phyloP scores from a whole-genome alignment of 2,888 invertebrate species.

The Amiota mariae region DNA sequence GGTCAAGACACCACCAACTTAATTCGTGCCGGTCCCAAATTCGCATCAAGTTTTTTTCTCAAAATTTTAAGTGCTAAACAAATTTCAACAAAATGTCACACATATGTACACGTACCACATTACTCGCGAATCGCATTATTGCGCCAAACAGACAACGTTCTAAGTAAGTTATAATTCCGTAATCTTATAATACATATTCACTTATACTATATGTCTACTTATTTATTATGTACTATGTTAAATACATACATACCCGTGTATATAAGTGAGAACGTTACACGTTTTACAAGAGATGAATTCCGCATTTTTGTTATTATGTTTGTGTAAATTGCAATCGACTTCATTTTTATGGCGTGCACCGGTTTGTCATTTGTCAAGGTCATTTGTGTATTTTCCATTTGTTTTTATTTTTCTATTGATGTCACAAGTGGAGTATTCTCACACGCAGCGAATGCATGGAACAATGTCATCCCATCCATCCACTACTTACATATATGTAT shows the following conservation, averaged over 20 bases:
- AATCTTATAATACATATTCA: too few relatives aligned
- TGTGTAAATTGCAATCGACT: conserved; percentile 39
- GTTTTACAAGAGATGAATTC: not conserved
- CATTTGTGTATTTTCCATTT: conserved; percentile 44
- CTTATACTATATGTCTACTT: too few relatives aligned
- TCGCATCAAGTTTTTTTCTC: too few relatives aligned
- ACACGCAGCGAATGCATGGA: conserved; percentile 4
- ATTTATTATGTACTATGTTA: too few relatives aligned
- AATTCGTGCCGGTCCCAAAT: too few relatives aligned
- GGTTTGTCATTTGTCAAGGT: conserved; percentile 60
- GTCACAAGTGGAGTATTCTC: not conserved
- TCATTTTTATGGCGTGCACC: conserved; percentile 9
- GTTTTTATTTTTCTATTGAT: not conserved
- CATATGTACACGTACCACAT: conserved; percentile 51
- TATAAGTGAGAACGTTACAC: not conserved
- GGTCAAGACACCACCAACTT: too few relatives aligned
- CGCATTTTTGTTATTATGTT: conserved; percentile 27
- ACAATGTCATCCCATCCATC: not conserved
- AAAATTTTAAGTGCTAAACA: too few relatives aligned
- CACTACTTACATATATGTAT: not conserved
- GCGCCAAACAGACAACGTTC: conserved; percentile 49
- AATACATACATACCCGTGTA: too few relatives aligned
- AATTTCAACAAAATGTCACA: conserved; percentile 49
- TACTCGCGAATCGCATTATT: conserved; percentile 49
- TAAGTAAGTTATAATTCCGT: conserved; percentile 50